Evolutionary conservation across 2,888 invertebrate species (phyloP), one percentile per base, ranked within the genome.

Genomic region (Hylaea fasciaria): DNA sequence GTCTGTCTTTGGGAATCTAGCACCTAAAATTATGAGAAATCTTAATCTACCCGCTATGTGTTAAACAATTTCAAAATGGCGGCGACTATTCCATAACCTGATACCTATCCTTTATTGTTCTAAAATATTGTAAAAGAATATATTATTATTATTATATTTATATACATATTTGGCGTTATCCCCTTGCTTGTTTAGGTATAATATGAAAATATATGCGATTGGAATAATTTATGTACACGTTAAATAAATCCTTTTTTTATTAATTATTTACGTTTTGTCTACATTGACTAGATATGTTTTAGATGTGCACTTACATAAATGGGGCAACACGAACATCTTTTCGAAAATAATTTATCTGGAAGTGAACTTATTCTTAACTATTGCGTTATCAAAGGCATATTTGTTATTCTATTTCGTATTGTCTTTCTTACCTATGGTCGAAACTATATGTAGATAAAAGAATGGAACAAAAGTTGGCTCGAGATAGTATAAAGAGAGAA

Each of bases 271-370:
- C 66, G 74, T 77, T 80, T 82, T 80, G 78, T 81, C 87, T 89
- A 89, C 89, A 76, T 79, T 92, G 91, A 92, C 91, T 92, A 92
- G 91, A 92, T 92, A 92, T 92, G 91, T 92, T 87, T 89, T 85
- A 82, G 79, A 86, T 89, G 89, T 90, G 91, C 87, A 82, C 80
- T 81, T 76, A 51, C 52, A 49, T 62, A 61, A 64, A 72, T 59
- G 76, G 77, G 82, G 82, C 83, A 73, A 76, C 76, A 76, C 80
- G 78, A 83, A 86, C 81, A 78, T 77, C 76, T 78, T 78, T 78
- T 84, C 79, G 81, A 89, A 89, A 91, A 90, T 89, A 90, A 90
- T 81, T 80, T 82, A 83, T 89, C 82, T 76, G 81, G 79, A 84
- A 71, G 78, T 82, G 78, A 90, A 89, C 86, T 76, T 85, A 89